Percentiles rank a stretch among this genome's conserved stretches.
Evolutionary conservation across 2,888 invertebrate species (phyloP).

Genomic region (Morpho achilles): DNA sequence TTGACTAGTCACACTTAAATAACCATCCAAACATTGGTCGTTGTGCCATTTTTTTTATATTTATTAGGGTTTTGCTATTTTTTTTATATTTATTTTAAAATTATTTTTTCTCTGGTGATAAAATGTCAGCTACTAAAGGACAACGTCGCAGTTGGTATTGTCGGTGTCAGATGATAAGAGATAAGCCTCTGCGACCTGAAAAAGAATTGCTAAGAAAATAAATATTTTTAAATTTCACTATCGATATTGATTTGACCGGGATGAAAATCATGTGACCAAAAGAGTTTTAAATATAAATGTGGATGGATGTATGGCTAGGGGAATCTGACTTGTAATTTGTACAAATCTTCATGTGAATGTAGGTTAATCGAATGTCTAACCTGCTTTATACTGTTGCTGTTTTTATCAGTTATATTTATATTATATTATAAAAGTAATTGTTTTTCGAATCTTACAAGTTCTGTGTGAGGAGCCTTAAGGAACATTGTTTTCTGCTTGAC

Average conservation of each 20-base stretch:
- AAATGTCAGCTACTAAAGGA: slow-evolving; percentile 25
- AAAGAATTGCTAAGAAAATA: slow-evolving; percentile 37
- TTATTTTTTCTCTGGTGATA: slow-evolving; percentile 14
- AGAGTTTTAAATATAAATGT: no score
- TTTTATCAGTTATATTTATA: no score
- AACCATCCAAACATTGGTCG: slow-evolving; percentile 71
- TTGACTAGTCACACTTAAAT: slow-evolving; percentile 64
- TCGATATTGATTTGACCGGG: slow-evolving; percentile 52
- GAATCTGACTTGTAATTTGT: no score
- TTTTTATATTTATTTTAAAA: slow-evolving; percentile 54
- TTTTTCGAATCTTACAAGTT: no score
- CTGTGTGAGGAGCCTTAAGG: no score
- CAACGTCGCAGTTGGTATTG: slow-evolving; percentile 60
- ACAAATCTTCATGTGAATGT: no score
- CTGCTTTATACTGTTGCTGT: no score
- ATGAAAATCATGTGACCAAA: no score
- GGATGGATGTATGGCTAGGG: no score
- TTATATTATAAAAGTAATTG: no score
- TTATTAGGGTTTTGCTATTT: slow-evolving; percentile 64
- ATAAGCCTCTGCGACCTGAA: slow-evolving; percentile 41
- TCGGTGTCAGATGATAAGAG: slow-evolving; percentile 67
- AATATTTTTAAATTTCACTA: slow-evolving; percentile 88
- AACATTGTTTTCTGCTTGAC: no score
- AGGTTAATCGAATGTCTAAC: no score
- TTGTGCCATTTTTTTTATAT: slow-evolving; percentile 77